phyloP scores from a whole-genome alignment of 2,888 invertebrate genomes.

The Archips crataeganus region DNA sequence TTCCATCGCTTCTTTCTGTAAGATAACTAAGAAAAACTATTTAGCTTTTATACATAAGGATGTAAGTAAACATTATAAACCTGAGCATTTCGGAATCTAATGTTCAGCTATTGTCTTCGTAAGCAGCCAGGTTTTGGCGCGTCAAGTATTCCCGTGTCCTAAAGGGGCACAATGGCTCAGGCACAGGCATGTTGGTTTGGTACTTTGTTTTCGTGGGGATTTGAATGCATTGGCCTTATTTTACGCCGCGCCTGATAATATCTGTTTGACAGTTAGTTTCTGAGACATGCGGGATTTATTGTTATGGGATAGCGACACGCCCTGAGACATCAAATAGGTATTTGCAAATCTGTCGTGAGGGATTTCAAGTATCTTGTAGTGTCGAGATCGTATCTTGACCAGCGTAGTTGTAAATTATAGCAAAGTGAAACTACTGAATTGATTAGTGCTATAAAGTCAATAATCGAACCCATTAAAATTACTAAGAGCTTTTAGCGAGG shows the following conservation, averaged over 20 bases:
- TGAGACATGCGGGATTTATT: constrained; percentile 53
- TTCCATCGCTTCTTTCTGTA: background rate
- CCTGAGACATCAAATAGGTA: constrained; percentile 4
- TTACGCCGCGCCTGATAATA: constrained; percentile 59
- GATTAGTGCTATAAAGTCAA: constrained; percentile 7
- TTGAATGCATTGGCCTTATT: constrained; percentile 61
- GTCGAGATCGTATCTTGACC: background rate
- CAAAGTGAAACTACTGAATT: constrained; percentile 11
- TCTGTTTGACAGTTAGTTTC: constrained; percentile 62
- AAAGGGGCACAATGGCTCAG: constrained; percentile 65
- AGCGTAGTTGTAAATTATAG: background rate
- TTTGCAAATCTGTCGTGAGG: constrained; percentile 8
- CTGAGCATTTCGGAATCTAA: constrained; percentile 32
- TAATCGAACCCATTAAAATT: constrained; percentile 20
- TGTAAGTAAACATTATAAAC: constrained; percentile 4
- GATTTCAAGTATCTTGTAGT: constrained; percentile 9
- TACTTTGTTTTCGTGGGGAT: constrained; percentile 57
- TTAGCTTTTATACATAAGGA: background rate
- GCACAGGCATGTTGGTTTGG: constrained; percentile 68
- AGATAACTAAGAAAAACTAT: background rate
- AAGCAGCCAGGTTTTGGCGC: constrained; percentile 61
- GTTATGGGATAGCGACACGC: constrained; percentile 38
- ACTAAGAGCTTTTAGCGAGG: constrained; percentile 19
- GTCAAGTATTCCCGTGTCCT: constrained; percentile 63
- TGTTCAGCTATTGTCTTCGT: constrained; percentile 60